Conservation (phyloP, 1,140 invertebrate genomes). For the Ganaspis sp. region DNA sequence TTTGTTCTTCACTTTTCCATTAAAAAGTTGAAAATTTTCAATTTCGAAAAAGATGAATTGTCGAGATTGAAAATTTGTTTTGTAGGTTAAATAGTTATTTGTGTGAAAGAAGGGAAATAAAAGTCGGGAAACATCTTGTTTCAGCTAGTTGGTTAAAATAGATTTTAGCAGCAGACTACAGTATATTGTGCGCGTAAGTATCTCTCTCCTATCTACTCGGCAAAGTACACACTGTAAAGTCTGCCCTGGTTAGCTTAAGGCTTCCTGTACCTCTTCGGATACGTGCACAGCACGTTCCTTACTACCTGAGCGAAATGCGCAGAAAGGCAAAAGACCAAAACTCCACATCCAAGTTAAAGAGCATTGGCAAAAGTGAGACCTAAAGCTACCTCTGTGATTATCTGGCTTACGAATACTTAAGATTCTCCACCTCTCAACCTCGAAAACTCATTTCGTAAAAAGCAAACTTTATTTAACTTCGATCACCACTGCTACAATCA, state of each 20-base stretch:
- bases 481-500: background rate
- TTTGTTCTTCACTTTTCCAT: too few relatives aligned
- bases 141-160: slow-evolving; percentile 22
- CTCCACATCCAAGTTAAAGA: background rate
- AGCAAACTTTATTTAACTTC: background rate
- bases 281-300: slow-evolving; percentile 57
- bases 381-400: slow-evolving; percentile 52
- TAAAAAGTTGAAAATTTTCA: too few relatives aligned
- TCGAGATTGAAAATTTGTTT: too few relatives aligned
- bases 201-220: slow-evolving; percentile 55
- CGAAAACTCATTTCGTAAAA: background rate
- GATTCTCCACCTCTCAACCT: slow-evolving; percentile 33
- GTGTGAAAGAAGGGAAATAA: background rate
- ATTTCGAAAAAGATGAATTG: too few relatives aligned
- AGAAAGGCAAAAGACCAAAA: slow-evolving; percentile 19
- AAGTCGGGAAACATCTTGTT: slow-evolving; percentile 3
- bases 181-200: slow-evolving; percentile 48
- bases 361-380: background rate
- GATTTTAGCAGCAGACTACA: slow-evolving; percentile 32
- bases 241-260: slow-evolving; percentile 64
- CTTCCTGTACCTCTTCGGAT: slow-evolving; percentile 59
- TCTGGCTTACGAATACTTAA: slow-evolving; percentile 46
- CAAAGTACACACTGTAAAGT: slow-evolving; percentile 64
- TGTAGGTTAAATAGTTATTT: too few relatives aligned
- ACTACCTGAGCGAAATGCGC: slow-evolving; percentile 1